phyloP scores from a whole-genome alignment of 2,113 vertebrate species.

The Actenoides lindsayi region DNA sequence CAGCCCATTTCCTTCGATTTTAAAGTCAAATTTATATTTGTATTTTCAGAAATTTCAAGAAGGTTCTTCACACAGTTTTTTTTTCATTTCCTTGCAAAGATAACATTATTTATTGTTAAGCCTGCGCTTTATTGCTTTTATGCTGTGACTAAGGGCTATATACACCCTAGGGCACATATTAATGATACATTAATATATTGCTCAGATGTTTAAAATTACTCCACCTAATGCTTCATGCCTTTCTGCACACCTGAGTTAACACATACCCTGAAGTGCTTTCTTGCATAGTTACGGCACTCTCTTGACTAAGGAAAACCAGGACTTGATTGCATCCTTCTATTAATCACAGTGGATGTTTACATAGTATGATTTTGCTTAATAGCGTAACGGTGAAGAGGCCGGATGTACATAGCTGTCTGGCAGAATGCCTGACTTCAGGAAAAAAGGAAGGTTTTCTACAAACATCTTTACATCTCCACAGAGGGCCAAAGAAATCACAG shows the following conservation, averaged over 20 bases:
- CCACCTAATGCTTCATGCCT: slow-evolving; percentile 6
- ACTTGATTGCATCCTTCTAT: slow-evolving; percentile 43
- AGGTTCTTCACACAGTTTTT: background rate
- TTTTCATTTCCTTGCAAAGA: background rate
- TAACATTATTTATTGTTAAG: slow-evolving; percentile 3
- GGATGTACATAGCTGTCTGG: slow-evolving; percentile 20
- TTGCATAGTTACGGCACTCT: slow-evolving; percentile 1
- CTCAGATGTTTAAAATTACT: slow-evolving; percentile 40
- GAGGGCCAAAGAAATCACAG: slow-evolving; percentile 23
- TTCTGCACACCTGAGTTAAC: slow-evolving; percentile 52
- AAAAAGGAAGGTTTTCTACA: slow-evolving; percentile 4
- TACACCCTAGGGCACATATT: background rate
- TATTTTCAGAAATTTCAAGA: background rate
- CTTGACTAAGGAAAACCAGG: background rate
- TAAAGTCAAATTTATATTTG: background rate
- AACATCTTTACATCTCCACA: slow-evolving; percentile 8
- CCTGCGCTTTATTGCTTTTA: background rate
- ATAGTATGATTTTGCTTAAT: slow-evolving; percentile 35
- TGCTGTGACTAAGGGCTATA: background rate
- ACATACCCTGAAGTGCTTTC: background rate
- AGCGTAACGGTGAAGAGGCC: background rate
- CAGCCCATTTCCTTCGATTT: background rate
- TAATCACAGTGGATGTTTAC: slow-evolving; percentile 46
- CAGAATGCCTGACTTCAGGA: background rate
- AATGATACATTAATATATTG: slow-evolving; percentile 19